Conservation (phyloP, 2,797 vertebrate genomes). For the Pseudochromis fuscus region DNA sequence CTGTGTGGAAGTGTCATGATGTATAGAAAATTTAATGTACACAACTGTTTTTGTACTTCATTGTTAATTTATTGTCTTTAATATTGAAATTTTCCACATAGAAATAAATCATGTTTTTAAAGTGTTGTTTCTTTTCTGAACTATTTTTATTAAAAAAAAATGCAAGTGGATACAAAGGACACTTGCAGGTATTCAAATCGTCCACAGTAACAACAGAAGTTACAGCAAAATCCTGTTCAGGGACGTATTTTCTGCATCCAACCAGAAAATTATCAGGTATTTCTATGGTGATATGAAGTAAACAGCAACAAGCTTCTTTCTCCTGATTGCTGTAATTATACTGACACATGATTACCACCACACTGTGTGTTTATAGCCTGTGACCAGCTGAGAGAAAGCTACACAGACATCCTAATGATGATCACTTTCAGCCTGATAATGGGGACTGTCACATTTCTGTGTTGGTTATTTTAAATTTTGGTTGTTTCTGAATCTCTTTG, state of each 20-base stretch:
- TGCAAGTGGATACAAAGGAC: not conserved
- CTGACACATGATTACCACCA: constrained; percentile 37
- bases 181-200: not conserved
- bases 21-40: constrained; percentile 21
- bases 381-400: not conserved
- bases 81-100: constrained; percentile 24
- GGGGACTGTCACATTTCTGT: too few relatives aligned
- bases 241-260: constrained; percentile 9
- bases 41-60: constrained; percentile 2
- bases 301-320: constrained; percentile 24
- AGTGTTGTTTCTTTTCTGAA: constrained; percentile 14
- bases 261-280: constrained; percentile 21
- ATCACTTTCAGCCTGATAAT: too few relatives aligned
- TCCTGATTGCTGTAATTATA: constrained; percentile 44
- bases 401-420: not conserved
- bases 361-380: constrained; percentile 16
- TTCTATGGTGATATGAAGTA: constrained; percentile 3
- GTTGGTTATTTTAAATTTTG: too few relatives aligned
- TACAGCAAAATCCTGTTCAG: not conserved
- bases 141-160: not conserved
- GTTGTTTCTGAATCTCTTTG: too few relatives aligned
- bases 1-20: constrained; percentile 4
- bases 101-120: constrained; percentile 17
- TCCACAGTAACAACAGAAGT: not conserved
- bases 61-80: constrained; percentile 9